Conservation (phyloP, 2,888 invertebrate genomes). For the Diaphora mendica region DNA sequence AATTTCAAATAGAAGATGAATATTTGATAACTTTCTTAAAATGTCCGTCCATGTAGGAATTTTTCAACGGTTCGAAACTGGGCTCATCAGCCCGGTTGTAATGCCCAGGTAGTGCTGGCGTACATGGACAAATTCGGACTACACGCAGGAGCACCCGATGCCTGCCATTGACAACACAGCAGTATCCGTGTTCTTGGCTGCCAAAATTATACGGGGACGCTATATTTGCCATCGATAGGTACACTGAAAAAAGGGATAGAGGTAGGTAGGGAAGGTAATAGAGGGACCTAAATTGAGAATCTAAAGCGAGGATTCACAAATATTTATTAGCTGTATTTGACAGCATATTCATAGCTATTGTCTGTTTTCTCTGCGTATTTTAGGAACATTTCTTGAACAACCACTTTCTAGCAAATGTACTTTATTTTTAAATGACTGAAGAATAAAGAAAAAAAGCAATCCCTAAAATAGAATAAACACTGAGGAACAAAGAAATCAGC, state of each 20-base stretch:
- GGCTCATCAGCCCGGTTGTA: too few species aligned
- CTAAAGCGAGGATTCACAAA: background rate
- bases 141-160: too few species aligned
- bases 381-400: background rate
- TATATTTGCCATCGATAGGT: too few species aligned
- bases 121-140: too few species aligned
- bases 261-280: too few species aligned
- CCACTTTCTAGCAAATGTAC: background rate
- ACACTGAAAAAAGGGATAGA: too few species aligned
- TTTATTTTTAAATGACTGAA: background rate
- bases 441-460: background rate
- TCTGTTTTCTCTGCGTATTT: background rate
- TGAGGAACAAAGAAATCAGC: background rate
- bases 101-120: too few species aligned
- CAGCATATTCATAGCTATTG: background rate
- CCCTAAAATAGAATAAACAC: background rate
- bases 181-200: too few species aligned
- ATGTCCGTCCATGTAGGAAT: too few species aligned
- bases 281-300: background rate
- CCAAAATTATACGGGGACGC: too few species aligned
- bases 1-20: background rate
- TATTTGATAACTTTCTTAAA: background rate
- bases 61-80: background rate
- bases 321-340: background rate
- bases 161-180: too few species aligned